Evolutionary conservation across 2,888 invertebrate species (phyloP).

Genomic region (Volucella inflata): DNA sequence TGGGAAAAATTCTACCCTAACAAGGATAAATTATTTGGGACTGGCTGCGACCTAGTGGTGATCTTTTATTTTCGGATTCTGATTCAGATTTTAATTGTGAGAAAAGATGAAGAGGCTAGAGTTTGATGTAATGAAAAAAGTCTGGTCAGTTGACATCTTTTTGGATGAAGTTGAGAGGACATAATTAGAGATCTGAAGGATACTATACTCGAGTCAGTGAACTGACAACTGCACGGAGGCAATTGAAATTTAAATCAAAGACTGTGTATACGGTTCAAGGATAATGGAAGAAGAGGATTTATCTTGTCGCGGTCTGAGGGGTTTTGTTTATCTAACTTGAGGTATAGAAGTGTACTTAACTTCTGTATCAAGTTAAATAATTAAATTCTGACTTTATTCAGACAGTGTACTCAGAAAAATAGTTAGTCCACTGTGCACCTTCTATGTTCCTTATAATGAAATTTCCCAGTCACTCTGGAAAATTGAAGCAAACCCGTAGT

Average conservation of each 20-base stretch:
- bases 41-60: slow-evolving; percentile 51
- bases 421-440: no score
- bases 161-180: not conserved
- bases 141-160: slow-evolving; percentile 17
- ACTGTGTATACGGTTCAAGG: no score
- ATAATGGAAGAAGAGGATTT: no score
- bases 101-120: not conserved
- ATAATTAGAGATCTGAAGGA: not conserved
- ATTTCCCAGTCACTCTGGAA: no score
- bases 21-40: slow-evolving; percentile 36
- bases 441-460: no score
- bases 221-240: not conserved
- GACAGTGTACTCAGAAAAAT: no score
- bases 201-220: slow-evolving; percentile 1
- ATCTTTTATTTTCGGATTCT: slow-evolving; percentile 27
- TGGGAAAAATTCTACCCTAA: slow-evolving; percentile 28
- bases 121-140: not conserved
- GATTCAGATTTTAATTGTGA: slow-evolving; percentile 11
- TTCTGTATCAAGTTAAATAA: no score
- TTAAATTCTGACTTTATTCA: no score
- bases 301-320: no score
- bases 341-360: no score
- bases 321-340: no score
- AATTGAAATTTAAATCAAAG: slow-evolving; percentile 6
- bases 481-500: no score